Evolutionary conservation across 2,888 invertebrate genomes (phyloP).

Genomic region (Diadegma fenestrale): DNA sequence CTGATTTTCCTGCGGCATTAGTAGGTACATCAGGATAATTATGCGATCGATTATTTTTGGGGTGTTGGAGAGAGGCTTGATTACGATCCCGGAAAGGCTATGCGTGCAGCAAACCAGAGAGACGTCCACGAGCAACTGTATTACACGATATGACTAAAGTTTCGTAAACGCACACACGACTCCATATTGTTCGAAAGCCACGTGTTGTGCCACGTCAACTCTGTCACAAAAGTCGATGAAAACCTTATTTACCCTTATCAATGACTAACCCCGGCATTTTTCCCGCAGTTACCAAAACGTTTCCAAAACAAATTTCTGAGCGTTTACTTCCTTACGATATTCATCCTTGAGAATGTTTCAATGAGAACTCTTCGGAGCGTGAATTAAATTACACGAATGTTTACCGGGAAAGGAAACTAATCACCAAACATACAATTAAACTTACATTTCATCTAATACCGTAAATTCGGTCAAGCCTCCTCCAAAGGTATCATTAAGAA

Average conservation of each 20-base stretch:
- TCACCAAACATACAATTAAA: not conserved
- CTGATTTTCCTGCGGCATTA: slow-evolving; percentile 78
- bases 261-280: not conserved
- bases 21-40: slow-evolving; percentile 82
- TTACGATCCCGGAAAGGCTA: slow-evolving; percentile 24
- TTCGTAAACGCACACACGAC: slow-evolving; percentile 12
- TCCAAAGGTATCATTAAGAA: not conserved
- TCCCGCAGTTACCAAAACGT: not conserved
- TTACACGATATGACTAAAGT: slow-evolving; percentile 22
- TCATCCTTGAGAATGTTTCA: not conserved
- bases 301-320: not conserved
- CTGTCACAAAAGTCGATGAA: not conserved
- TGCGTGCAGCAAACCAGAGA: slow-evolving; percentile 27
- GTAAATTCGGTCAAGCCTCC: not conserved
- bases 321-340: not conserved
- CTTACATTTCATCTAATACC: not conserved
- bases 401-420: not conserved
- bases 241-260: not conserved
- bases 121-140: slow-evolving; percentile 5
- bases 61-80: slow-evolving; percentile 19
- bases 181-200: not conserved
- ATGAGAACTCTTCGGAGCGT: not conserved
- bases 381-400: not conserved
- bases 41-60: slow-evolving; percentile 81
- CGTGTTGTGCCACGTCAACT: not conserved